A percentile compares a stretch with the other conserved stretches of the same genome.
Evolutionary conservation across 2,797 vertebrate genomes (phyloP).

Genomic region (Hypotaenidia philippensis): DNA sequence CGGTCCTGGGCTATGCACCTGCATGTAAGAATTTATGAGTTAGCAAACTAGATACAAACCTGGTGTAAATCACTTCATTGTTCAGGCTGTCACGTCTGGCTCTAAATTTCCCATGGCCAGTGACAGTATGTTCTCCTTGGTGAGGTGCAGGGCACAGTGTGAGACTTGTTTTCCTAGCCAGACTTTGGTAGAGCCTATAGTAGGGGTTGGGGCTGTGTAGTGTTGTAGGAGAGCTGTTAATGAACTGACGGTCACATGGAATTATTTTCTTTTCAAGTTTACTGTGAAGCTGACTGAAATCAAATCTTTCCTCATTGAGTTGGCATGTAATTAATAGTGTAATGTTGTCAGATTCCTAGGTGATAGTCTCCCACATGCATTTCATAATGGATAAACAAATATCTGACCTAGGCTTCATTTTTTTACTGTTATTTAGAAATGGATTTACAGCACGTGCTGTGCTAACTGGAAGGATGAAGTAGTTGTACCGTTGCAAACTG

Average conservation of each 20-base stretch:
- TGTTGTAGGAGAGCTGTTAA: background rate
- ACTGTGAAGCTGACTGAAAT: conserved; percentile 51
- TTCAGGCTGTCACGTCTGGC: background rate
- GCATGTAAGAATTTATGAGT: conserved; percentile 29
- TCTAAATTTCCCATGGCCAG: conserved; percentile 24
- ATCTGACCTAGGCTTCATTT: background rate
- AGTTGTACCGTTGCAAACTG: background rate
- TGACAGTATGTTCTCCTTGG: conserved; percentile 18
- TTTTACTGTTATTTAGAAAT: background rate
- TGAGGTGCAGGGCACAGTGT: background rate
- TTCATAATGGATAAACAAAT: conserved; percentile 35
- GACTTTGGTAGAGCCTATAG: conserved; percentile 3
- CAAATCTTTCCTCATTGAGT: background rate
- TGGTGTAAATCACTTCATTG: conserved; percentile 45
- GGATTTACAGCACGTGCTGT: background rate
- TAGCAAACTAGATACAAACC: conserved; percentile 43
- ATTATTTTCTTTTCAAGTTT: conserved; percentile 32
- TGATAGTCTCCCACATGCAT: conserved; percentile 19
- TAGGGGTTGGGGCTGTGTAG: background rate
- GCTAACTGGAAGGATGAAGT: background rate
- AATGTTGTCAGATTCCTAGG: conserved; percentile 35
- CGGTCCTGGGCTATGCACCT: background rate
- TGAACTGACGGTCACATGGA: background rate
- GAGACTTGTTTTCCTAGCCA: conserved; percentile 12
- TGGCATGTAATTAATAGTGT: conserved; percentile 9